phyloP scores from a whole-genome alignment of 2,113 vertebrate genomes.

The Suncus etruscus region DNA sequence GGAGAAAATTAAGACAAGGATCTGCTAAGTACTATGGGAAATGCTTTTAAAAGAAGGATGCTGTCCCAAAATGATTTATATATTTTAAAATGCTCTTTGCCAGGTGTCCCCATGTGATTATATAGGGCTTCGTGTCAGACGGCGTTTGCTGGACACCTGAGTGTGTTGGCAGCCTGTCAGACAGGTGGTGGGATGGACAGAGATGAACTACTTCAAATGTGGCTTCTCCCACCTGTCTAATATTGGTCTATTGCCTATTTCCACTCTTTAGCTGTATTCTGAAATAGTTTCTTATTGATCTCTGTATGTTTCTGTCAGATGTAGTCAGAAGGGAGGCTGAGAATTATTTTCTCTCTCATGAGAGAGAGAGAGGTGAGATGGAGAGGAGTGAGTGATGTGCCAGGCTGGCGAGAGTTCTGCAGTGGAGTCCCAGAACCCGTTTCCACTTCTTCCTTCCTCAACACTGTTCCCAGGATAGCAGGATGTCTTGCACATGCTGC shows the following conservation, averaged over 20 bases:
- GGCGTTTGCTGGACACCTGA: not conserved
- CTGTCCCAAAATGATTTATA: not conserved
- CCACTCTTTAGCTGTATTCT: not conserved
- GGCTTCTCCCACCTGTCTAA: not conserved
- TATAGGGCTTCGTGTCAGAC: not conserved
- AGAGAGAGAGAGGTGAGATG: slow-evolving; percentile 18
- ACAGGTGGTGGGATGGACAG: not conserved
- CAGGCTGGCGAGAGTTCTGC: not conserved
- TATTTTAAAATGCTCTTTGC: not conserved
- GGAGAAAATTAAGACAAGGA: not conserved
- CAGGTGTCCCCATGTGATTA: not conserved
- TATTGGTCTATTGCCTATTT: not conserved
- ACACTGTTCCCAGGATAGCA: not conserved
- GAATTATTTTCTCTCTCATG: not conserved
- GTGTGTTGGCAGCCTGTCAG: not conserved
- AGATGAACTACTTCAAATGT: not conserved
- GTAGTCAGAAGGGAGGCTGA: no score
- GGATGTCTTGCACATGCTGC: fast-evolving
- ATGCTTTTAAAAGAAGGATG: slow-evolving; percentile 2
- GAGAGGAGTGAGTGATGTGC: not conserved
- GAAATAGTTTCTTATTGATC: not conserved
- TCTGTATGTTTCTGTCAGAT: not conserved
- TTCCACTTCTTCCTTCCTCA: not conserved
- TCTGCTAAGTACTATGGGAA: not conserved
- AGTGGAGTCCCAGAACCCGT: not conserved